phyloP scores from a whole-genome alignment of 1,140 invertebrate species.

The Anastatus disparis region DNA sequence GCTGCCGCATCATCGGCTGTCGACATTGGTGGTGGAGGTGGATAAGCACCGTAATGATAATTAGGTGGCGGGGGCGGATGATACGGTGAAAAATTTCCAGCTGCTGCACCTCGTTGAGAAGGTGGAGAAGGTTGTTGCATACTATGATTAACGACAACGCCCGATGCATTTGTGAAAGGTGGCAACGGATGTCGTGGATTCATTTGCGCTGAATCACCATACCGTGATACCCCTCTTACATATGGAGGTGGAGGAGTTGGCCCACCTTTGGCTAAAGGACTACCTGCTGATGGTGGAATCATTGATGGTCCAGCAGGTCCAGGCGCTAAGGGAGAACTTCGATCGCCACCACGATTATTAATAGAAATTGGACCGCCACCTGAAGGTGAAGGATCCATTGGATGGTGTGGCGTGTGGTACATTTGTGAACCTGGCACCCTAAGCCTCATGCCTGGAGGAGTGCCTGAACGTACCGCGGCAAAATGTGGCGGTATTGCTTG shows the following conservation, averaged over 20 bases:
- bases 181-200: conserved; percentile 60
- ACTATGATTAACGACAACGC: conserved; percentile 43
- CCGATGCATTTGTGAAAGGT: conserved; percentile 56
- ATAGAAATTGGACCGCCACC: conserved; percentile 68
- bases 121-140: conserved; percentile 61
- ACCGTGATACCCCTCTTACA: conserved; percentile 53
- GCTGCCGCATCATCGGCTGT: conserved; percentile 62
- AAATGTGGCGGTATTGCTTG: conserved; percentile 61
- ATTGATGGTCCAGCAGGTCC: conserved; percentile 50
- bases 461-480: conserved; percentile 58
- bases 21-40: conserved; percentile 61
- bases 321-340: conserved; percentile 58
- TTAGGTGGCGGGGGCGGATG: conserved; percentile 64
- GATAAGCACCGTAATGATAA: conserved; percentile 67
- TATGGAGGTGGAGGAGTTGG: conserved; percentile 61
- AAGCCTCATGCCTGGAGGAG: conserved; percentile 60
- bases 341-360: conserved; percentile 53
- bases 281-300: conserved; percentile 59
- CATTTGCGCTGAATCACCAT: conserved; percentile 54
- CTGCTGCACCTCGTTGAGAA: conserved; percentile 51
- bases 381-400: conserved; percentile 69
- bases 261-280: conserved; percentile 60
- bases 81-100: conserved; percentile 65
- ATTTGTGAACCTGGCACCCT: conserved; percentile 61
- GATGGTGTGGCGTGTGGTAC: conserved; percentile 67